Evolutionary conservation across 2,797 vertebrate species (phyloP), one percentile per base, ranked within the genome.

Genomic region (Rachycentron canadum): DNA sequence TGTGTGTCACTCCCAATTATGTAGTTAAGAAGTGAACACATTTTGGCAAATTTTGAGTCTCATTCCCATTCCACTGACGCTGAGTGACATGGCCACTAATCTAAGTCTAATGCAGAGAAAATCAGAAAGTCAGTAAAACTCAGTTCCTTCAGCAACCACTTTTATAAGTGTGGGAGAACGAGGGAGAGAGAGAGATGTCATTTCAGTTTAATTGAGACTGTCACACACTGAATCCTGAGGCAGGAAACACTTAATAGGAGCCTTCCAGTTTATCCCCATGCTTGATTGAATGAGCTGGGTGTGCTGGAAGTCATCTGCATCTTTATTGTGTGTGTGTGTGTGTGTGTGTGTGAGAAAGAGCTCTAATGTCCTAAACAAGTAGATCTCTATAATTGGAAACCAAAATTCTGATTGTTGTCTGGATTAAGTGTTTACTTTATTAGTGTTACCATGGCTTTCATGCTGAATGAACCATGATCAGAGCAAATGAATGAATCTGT

Each of bases 131-230:
- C 86, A 84, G 84, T 86, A 85, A 82, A 84, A 76, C 72, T 58
- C 67, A 3, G 66, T 58, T 64, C 36, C 66, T 66, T 66, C 71
- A 28, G 26, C 58, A 71, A 65, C 21, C 23, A 76, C 69, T 79
- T 74, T 62, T 59, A 70, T 69, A 74, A 14, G 38, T 74, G 53
- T 28, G 28, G 3, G 47, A 7, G 17, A 55, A 40, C 5, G 28
- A 67, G 67, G 38, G 50, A 32, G 57, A 67, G 32, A 69, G 47
- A 43, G 40, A 66, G 66, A 68, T 86, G 84, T 86, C 84, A 78
- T 76, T 86, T 81, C 52, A 72, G 53, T 86, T 89, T 92, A 90
- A 90, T 85, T 88, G 77, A 86, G 71, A 83, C 76, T 82, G 86
- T 81, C 79, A 82, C 86, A 79, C 65, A 43, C 84, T 72, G 61